Base-by-base conservation (phyloP, 2,797 vertebrate species). In the Echeneis naucrates region DNA sequence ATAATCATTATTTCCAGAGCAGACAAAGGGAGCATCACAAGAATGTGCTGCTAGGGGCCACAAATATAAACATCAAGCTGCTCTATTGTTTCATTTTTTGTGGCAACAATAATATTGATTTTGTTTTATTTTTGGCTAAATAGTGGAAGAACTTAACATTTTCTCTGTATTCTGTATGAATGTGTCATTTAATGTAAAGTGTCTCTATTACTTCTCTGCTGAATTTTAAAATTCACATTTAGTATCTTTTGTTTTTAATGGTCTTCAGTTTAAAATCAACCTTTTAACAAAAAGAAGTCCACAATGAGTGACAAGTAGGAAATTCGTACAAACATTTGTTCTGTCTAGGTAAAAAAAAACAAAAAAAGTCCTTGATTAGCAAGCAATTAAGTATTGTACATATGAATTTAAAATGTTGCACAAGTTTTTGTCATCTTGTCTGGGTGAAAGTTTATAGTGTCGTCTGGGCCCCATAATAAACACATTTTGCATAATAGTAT, bases 81-180 rank as follows among this genome's bases (percentile, higher is more conserved):
- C 52, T 14, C 24, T 67, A 11, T 24, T 38, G 23, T 50, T 50
- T 23, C 57, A 19, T 30, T 65, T 77, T 40, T 33, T 51, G 26
- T 53, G 16, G 30, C 23, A 52, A 1, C 4, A 13, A 5, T 57
- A n/a, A n/a, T n/a, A n/a, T n/a, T n/a, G n/a, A n/a, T n/a, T n/a
- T n/a, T n/a, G n/a, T n/a, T n/a, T n/a, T n/a, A n/a, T n/a, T n/a
- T n/a, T n/a, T n/a, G n/a, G n/a, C 58, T 72, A 61, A 67, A 77
- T 66, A 62, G 10, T 63, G 51, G 27, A n/a, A 40, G 12, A 35
- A 17, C 1, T 51, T 72, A 12, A 38, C 38, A 37, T 9, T 54
- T 1, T 32, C 33, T 53, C 48, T 26, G 5, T 30, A 17, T 50
- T 45, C 5, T 63, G 62, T 53, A 37, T 48, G 24, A 24, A 59